These are phyloP conservation scores for Camptogramma bilineatum DNA, from an alignment of 2,888 invertebrate genomes.

Conservation along the genomic window DNA sequence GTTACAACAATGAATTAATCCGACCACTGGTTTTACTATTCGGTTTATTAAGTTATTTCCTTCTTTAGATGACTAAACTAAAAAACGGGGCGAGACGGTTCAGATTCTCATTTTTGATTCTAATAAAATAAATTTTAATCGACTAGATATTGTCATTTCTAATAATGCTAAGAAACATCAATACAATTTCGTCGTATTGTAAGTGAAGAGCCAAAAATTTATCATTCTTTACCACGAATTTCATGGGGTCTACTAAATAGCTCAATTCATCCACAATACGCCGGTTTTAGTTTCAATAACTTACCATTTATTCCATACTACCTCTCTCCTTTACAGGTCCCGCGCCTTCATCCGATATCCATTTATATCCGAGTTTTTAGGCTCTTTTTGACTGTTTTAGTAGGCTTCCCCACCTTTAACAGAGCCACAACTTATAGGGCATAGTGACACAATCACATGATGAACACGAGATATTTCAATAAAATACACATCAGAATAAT, in stretches of 20 bases:
- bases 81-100: too few relatives aligned
- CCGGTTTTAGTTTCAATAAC: conserved; percentile 41
- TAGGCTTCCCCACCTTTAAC: conserved; percentile 76
- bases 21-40: too few relatives aligned
- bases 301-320: conserved; percentile 59
- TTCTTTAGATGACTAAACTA: neutral
- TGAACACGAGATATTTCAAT: conserved; percentile 56
- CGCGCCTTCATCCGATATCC: conserved; percentile 44
- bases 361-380: conserved; percentile 49
- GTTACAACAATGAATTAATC: too few relatives aligned
- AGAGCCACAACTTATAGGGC: conserved; percentile 74
- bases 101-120: neutral
- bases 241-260: neutral
- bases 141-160: neutral
- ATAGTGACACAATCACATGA: conserved; percentile 66
- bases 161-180: neutral
- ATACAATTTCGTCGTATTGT: conserved; percentile 10
- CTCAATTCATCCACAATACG: conserved; percentile 19
- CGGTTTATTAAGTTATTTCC: neutral
- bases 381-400: conserved; percentile 55
- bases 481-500: conserved; percentile 54
- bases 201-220: conserved; percentile 3
- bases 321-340: conserved; percentile 46
- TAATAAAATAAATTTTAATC: neutral
- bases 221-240: neutral